Evolutionary conservation across 2,797 vertebrate species (phyloP), one percentile per base, ranked within the genome.

Genomic region (Chaenodraco wilsoni): DNA sequence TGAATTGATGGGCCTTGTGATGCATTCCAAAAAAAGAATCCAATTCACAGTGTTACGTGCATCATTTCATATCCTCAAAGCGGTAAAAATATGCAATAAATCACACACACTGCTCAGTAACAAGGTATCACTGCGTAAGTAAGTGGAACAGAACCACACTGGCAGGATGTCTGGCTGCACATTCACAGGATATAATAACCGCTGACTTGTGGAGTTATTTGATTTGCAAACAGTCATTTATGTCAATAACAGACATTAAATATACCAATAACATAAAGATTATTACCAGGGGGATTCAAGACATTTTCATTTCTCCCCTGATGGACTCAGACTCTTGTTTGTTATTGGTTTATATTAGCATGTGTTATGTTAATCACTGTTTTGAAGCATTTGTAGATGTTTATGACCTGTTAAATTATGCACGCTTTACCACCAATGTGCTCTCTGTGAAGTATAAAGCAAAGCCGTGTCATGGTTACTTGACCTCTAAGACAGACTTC

Each of bases 261-360:
- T 31, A 79, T 23, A 49, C 31, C 49, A 76, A 12, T 55, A 57
- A 57, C 31, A 31, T 57, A 33, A 15, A 60, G 64, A 78, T 72
- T 49, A 88, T 84, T 66, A 81, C 43, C 45, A 55, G 21, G 55
- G 40, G 69, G 77, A 84, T 81, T 77, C 40, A 45, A 69, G 4
- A 41, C 17, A 71, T 80, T 79, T 78, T 50, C 60, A 76, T 79
- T 80, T 69, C 27, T 21, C 13, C 44, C 49, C n/a, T 52, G 69
- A 84, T 31, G 60, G 43, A 50, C 61, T 64, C 41, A 75, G 67
- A 65, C 58, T 56, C 48, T 54, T 54, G 17, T 62, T 76, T 14
- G 16, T 50, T 33, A 40, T 45, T 51, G 23, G 43, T 3, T 55
- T 19, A 55, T 21, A 49, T 16, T 13, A 9, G 21, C 17, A 70